These are phyloP conservation scores for Drosophila helvetica DNA, from an alignment of 2,888 invertebrate genomes.

Conservation along the genomic window DNA sequence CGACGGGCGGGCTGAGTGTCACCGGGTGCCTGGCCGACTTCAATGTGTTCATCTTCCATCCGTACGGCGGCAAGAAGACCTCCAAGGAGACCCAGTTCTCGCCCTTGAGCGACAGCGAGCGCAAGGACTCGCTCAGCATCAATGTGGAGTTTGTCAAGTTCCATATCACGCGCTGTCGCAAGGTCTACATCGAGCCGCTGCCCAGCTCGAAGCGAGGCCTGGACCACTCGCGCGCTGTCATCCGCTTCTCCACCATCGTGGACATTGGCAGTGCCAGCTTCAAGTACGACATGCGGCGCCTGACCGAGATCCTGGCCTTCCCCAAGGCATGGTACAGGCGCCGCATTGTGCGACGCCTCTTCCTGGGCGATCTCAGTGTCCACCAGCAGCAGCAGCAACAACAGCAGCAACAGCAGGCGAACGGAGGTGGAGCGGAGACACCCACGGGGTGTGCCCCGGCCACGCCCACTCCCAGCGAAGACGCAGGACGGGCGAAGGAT, in stretches of 20 bases:
- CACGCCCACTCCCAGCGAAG: conserved; percentile 75
- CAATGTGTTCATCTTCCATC: conserved; percentile 99
- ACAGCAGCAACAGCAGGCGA: conserved; percentile 64
- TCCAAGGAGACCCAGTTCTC: conserved; percentile 93
- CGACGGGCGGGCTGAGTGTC: conserved; percentile 86
- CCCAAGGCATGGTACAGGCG: conserved; percentile 99
- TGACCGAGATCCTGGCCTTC: conserved; percentile 98
- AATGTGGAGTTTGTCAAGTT: conserved; percentile 99
- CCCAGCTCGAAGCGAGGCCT: conserved; percentile 81
- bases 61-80: conserved; percentile 96
- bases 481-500: conserved; percentile 85
- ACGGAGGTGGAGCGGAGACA: conserved; percentile 66
- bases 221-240: conserved; percentile 93
- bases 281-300: conserved; percentile 98
- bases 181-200: conserved; percentile 89
- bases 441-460: conserved; percentile 66
- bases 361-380: conserved; percentile 95
- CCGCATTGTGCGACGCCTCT: conserved; percentile 95
- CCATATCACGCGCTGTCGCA: conserved; percentile 95
- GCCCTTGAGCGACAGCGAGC: conserved; percentile 92
- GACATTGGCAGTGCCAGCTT: conserved; percentile 98
- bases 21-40: conserved; percentile 98
- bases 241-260: conserved; percentile 96
- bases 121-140: conserved; percentile 97
- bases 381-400: conserved; percentile 74